Percentiles rank a stretch among this genome's conserved stretches.
phyloP scores from a whole-genome alignment of 1,140 invertebrate species.

The Chelonus insularis region DNA sequence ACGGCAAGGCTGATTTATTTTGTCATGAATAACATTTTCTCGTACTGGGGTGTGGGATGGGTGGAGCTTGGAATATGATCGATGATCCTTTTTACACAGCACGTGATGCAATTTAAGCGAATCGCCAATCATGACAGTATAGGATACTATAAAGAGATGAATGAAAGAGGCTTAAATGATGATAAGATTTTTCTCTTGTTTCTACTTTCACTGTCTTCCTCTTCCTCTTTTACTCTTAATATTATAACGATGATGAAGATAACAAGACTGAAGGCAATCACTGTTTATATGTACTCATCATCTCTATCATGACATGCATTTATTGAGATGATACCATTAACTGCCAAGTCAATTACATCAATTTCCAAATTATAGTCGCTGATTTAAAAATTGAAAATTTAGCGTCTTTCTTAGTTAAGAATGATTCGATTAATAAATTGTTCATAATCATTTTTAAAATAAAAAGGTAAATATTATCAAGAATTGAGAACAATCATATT shows the following conservation, averaged over 20 bases:
- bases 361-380: no score
- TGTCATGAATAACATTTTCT: background rate
- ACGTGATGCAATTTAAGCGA: conserved; percentile 26
- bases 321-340: background rate
- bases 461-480: no score
- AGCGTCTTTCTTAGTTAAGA: no score
- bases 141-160: background rate
- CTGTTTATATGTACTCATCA: conserved; percentile 10
- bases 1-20: background rate
- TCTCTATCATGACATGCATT: conserved; percentile 21
- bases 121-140: conserved; percentile 17
- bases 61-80: conserved; percentile 1
- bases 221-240: background rate
- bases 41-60: background rate
- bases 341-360: background rate
- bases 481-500: background rate
- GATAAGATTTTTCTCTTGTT: background rate
- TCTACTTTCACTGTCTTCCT: background rate
- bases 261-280: conserved; percentile 26
- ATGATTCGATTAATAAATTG: no score
- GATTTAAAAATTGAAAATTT: no score
- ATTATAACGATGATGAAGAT: conserved; percentile 35
- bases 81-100: conserved; percentile 9
- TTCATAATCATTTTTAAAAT: no score
- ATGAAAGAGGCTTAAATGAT: background rate